Evolutionary conservation across 1,140 invertebrate genomes (phyloP).

Genomic region (Babylonia areolata): DNA sequence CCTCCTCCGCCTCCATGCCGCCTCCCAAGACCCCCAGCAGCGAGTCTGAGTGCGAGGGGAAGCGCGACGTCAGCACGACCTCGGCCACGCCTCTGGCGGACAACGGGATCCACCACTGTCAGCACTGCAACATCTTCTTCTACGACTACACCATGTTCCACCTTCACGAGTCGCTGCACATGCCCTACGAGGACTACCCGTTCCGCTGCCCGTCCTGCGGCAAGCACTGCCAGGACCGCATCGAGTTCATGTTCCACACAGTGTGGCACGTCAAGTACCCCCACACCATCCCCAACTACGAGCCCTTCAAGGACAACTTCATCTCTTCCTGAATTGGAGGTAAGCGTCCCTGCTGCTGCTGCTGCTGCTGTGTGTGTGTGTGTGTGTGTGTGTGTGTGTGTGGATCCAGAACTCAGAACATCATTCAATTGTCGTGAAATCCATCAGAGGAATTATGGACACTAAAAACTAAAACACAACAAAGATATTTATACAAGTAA

Average conservation of each 20-base stretch:
- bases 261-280: slow-evolving; percentile 74
- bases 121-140: slow-evolving; percentile 72
- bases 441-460: too few species aligned
- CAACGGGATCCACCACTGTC: slow-evolving; percentile 69
- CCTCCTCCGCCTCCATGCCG: neutral
- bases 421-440: too few species aligned
- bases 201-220: slow-evolving; percentile 70
- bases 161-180: slow-evolving; percentile 70
- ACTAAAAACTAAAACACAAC: too few species aligned
- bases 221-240: slow-evolving; percentile 70
- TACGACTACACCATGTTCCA: slow-evolving; percentile 73
- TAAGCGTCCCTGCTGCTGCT: too few species aligned
- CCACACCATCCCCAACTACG: slow-evolving; percentile 72
- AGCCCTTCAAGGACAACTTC: slow-evolving; percentile 69
- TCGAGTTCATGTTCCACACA: slow-evolving; percentile 73
- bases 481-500: too few species aligned
- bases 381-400: too few species aligned
- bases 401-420: too few species aligned
- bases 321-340: slow-evolving; percentile 60
- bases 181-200: slow-evolving; percentile 63
- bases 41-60: slow-evolving; percentile 66
- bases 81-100: slow-evolving; percentile 66
- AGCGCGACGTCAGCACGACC: slow-evolving; percentile 34
- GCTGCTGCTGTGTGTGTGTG: too few species aligned
- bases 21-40: slow-evolving; percentile 55